Evolutionary conservation across 1,140 invertebrate genomes (phyloP), one percentile per base, ranked within the genome.

Genomic region (Drosophila pectinifera): DNA sequence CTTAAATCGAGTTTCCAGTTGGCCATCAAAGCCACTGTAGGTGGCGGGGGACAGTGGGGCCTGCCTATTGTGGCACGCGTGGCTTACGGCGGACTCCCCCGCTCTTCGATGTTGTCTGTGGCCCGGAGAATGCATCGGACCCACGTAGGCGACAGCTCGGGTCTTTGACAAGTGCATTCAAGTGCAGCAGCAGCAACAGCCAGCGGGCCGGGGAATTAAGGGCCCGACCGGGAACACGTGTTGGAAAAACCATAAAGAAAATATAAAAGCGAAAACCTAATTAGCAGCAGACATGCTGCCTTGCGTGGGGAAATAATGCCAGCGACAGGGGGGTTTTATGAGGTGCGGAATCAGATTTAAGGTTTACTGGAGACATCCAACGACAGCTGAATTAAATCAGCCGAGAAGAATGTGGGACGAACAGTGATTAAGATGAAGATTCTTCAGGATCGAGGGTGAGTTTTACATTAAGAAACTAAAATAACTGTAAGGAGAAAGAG

Each of bases 1-100:
- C 88, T 88, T 86, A 86, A 86, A 86, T 86, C 85, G 82, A 86
- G 74, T 86, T 86, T 86, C 65, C 64, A 86, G 82, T 81, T 86
- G 82, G 69, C 69, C 82, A 75, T 63, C 59, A 73, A 65, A 58
- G 56, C 28, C 39, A 31, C 31, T 28, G 41, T 51, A 34, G 45
- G 48, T 38, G 38, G 7, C 18, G 16, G 7, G 41, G 48, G 55
- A 36, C 24, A 36, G 38, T 68, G 63, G 48, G 64, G 53, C 57
- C 58, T 80, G 78, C 68, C 64, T 75, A 84, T 78, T 86, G 78
- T 78, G 68, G 48, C 82, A 86, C 82, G 82, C 55, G 82, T 86
- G 82, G 61, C 73, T 78, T 63, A 59, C 53, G 31, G 49, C 41
- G 26, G 55, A 26, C 24, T 34, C 24, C 43, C 59, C 59, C 59